Evolutionary conservation across 2,113 vertebrate genomes (phyloP).

Genomic region (Leptocoma aspasia): DNA sequence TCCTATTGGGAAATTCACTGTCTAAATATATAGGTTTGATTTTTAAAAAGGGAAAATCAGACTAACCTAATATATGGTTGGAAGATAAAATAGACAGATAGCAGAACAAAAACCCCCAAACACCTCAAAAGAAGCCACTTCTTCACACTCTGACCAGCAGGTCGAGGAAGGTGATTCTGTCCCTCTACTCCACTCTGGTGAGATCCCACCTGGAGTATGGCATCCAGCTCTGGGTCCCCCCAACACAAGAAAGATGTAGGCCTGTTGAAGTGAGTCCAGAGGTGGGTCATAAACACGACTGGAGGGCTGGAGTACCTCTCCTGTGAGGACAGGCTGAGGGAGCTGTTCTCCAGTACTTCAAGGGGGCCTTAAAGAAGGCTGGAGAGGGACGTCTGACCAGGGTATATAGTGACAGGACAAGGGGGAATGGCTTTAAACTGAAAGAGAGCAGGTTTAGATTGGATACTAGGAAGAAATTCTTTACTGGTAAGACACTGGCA

Average conservation of each 20-base stretch:
- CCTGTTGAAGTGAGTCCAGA: background rate
- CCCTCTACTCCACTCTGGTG: background rate
- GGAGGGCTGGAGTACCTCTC: background rate
- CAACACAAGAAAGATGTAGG: background rate
- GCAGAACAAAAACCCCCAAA: background rate
- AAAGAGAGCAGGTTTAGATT: background rate
- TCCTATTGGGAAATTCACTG: background rate
- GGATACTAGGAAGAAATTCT: background rate
- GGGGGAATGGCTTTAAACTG: background rate
- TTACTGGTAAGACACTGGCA: background rate
- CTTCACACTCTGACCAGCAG: background rate
- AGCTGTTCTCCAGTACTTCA: background rate
- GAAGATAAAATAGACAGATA: background rate
- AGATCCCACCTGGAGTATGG: background rate
- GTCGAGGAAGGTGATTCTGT: background rate
- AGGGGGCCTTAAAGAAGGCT: background rate
- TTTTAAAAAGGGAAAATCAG: constrained; percentile 23
- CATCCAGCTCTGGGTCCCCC: background rate
- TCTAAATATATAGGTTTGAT: background rate
- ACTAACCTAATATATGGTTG: background rate
- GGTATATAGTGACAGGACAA: background rate
- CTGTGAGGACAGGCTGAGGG: background rate
- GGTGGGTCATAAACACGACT: background rate
- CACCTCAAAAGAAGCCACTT: background rate
- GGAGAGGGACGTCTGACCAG: no score